Evolutionary conservation across 2,888 invertebrate genomes (phyloP).

Genomic region (Anoplius nigerrimus): DNA sequence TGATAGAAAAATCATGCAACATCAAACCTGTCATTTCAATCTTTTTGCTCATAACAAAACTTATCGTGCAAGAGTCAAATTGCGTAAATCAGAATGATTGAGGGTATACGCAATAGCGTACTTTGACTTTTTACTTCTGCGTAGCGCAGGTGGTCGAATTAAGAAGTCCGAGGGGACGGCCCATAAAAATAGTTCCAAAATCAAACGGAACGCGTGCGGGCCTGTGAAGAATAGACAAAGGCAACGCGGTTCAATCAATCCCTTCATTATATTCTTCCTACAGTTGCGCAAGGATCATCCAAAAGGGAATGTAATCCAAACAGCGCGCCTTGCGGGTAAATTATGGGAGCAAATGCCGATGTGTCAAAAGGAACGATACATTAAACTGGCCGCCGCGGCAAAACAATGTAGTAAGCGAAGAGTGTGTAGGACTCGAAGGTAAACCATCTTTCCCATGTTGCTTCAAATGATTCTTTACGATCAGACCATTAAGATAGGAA

Average conservation of each 20-base stretch:
- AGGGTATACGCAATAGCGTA: conserved; percentile 27
- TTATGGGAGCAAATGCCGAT: conserved; percentile 64
- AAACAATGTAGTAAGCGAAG: conserved; percentile 61
- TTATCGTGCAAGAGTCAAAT: neutral
- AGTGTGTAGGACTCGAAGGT: no score
- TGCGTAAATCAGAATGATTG: neutral
- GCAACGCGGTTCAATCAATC: conserved; percentile 60
- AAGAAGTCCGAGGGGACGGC: conserved; percentile 15
- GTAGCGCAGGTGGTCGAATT: conserved; percentile 49
- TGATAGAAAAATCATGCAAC: neutral
- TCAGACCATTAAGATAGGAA: no score
- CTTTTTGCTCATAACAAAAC: no score
- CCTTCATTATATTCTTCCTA: conserved; percentile 68
- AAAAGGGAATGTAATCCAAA: conserved; percentile 57
- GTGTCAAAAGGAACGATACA: conserved; percentile 66
- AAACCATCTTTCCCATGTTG: no score
- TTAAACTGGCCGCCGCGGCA: conserved; percentile 66
- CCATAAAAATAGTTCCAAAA: neutral
- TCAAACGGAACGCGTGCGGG: conserved; percentile 14
- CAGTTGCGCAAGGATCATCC: conserved; percentile 63
- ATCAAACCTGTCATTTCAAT: no score
- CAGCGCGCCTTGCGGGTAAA: conserved; percentile 67
- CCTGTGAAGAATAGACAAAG: conserved; percentile 6
- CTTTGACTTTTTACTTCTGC: conserved; percentile 53
- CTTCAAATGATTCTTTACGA: no score